Evolutionary conservation across 2,113 vertebrate genomes (phyloP).

Genomic region (Tautogolabrus adspersus): DNA sequence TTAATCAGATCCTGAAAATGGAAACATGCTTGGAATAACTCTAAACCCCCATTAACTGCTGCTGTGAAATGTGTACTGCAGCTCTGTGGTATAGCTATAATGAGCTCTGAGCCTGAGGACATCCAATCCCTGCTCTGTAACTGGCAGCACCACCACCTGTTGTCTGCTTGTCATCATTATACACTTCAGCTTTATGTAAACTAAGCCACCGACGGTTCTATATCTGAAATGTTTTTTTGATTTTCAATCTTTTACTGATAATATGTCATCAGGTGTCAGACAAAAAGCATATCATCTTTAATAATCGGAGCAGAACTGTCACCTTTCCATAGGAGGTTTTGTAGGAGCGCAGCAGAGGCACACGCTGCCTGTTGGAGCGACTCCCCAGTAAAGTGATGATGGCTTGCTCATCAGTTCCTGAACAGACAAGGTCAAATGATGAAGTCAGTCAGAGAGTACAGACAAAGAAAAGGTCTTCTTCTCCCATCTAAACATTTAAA

Average conservation of each 20-base stretch:
- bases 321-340: slow-evolving; percentile 99
- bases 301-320: slow-evolving; percentile 36
- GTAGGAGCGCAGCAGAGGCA: slow-evolving; percentile 89
- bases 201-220: background rate
- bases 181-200: background rate
- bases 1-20: slow-evolving; percentile 93
- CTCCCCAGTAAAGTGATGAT: slow-evolving; percentile 94
- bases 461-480: background rate
- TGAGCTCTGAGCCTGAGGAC: slow-evolving; percentile 43
- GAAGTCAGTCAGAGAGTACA: background rate
- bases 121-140: slow-evolving; percentile 37
- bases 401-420: slow-evolving; percentile 96
- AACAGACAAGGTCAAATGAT: slow-evolving; percentile 10
- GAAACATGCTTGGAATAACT: slow-evolving; percentile 50
- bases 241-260: background rate
- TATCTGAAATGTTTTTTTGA: slow-evolving; percentile 2
- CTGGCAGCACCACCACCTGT: slow-evolving; percentile 52
- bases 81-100: slow-evolving; percentile 22
- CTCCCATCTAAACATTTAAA: background rate
- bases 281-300: background rate
- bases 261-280: background rate
- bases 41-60: slow-evolving; percentile 17
- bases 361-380: slow-evolving; percentile 92
- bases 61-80: background rate
- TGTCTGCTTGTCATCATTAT: slow-evolving; percentile 32